Conservation (phyloP, 2,888 invertebrate species). For the Hedychridium roseum region DNA sequence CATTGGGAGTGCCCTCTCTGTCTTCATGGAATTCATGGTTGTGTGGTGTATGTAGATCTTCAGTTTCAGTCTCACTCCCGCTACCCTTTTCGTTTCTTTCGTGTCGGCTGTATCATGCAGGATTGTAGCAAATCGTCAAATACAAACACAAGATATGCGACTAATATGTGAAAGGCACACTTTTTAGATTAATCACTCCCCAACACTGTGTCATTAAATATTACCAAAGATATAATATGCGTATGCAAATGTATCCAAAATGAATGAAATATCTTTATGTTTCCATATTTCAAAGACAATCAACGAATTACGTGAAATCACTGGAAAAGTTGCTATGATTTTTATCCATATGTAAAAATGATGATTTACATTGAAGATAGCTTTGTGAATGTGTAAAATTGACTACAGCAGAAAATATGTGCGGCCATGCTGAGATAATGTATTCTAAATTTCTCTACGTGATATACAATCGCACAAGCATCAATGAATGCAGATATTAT, state of each 20-base stretch:
- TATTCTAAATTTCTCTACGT: constrained; percentile 15
- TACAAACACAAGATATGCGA: constrained; percentile 51
- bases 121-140: constrained; percentile 50
- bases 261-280: too few relatives aligned
- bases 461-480: constrained; percentile 25
- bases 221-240: too few relatives aligned
- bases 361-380: too few relatives aligned
- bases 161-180: constrained; percentile 39
- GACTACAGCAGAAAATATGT: constrained; percentile 20
- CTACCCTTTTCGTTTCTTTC: constrained; percentile 68
- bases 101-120: constrained; percentile 58
- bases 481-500: constrained; percentile 18
- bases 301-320: too few relatives aligned
- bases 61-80: constrained; percentile 80
- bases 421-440: constrained; percentile 25
- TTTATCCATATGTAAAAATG: too few relatives aligned
- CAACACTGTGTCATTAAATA: too few relatives aligned
- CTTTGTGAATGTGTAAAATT: too few relatives aligned
- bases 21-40: constrained; percentile 58
- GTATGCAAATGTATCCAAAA: too few relatives aligned
- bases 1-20: constrained; percentile 57
- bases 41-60: constrained; percentile 66
- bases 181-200: too few relatives aligned
- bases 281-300: too few relatives aligned
- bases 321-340: too few relatives aligned